Conservation (phyloP, 2,888 invertebrate genomes). For the Acleris laterana region DNA sequence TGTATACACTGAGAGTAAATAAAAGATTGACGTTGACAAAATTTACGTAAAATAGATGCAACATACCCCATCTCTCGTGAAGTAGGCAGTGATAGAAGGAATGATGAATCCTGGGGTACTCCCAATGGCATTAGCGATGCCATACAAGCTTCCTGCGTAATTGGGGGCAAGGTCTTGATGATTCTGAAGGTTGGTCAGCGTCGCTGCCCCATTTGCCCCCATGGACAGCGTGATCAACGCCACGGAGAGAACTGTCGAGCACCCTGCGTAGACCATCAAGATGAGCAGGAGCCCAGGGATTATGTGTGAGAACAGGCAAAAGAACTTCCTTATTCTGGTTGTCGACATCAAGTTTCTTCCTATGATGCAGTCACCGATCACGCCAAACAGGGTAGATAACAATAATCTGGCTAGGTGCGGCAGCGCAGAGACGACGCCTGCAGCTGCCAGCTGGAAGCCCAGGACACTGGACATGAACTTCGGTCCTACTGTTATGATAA, state of each 20-base stretch:
- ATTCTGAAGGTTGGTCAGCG: constrained; percentile 85
- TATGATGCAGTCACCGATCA: constrained; percentile 86
- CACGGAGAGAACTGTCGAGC: constrained; percentile 85
- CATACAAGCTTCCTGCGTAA: constrained; percentile 90
- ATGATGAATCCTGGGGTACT: constrained; percentile 89
- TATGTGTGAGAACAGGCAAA: constrained; percentile 86
- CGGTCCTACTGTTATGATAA: constrained; percentile 90
- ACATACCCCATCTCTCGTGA: constrained; percentile 83
- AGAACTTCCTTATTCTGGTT: constrained; percentile 85
- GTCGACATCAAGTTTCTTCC: constrained; percentile 70
- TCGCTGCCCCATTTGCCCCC: constrained; percentile 87
- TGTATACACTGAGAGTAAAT: no score
- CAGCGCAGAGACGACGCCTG: constrained; percentile 88
- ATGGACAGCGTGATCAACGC: constrained; percentile 87
- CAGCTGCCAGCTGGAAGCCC: constrained; percentile 88
- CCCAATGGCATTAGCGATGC: constrained; percentile 90
- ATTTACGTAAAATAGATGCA: constrained; percentile 28
- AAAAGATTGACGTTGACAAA: no score
- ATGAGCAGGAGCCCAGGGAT: constrained; percentile 81
- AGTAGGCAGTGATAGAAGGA: constrained; percentile 88
- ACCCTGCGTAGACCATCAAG: constrained; percentile 85
- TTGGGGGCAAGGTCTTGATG: constrained; percentile 91
- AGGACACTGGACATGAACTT: constrained; percentile 89
- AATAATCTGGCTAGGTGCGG: constrained; percentile 89
- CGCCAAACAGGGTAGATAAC: constrained; percentile 88